These are phyloP conservation scores for Eumacrocentrus americanus DNA, from an alignment of 2,888 invertebrate species.

Conservation along the genomic window DNA sequence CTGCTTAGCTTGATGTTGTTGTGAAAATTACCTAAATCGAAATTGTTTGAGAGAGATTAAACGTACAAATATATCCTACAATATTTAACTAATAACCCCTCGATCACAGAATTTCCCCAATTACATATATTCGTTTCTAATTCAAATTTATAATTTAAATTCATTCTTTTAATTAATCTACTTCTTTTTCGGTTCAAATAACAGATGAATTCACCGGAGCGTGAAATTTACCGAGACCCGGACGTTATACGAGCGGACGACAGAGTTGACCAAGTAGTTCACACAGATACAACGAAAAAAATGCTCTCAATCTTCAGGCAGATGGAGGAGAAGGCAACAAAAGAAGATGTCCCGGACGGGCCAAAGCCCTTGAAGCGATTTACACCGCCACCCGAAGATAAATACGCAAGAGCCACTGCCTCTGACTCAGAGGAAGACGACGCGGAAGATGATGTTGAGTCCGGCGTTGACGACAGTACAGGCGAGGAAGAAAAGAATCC, in stretches of 20 bases:
- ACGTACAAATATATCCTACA: no score
- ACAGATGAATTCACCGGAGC: slow-evolving; percentile 73
- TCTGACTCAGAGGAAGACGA: slow-evolving; percentile 63
- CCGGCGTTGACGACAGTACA: slow-evolving; percentile 61
- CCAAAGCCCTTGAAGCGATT: slow-evolving; percentile 87
- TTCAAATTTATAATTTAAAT: no score
- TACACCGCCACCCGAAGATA: slow-evolving; percentile 84
- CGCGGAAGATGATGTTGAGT: slow-evolving; percentile 66
- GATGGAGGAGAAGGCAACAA: slow-evolving; percentile 75
- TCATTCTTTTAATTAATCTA: no score
- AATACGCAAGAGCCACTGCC: slow-evolving; percentile 63
- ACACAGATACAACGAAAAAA: slow-evolving; percentile 74
- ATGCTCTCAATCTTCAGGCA: slow-evolving; percentile 90
- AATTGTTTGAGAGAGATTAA: no score
- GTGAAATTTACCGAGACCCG: slow-evolving; percentile 76
- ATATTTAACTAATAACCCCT: no score
- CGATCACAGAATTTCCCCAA: no score
- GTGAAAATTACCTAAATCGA: no score
- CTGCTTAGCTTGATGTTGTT: no score
- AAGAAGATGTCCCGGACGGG: slow-evolving; percentile 66
- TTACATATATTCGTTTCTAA: no score
- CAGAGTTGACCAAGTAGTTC: slow-evolving; percentile 61
- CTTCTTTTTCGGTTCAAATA: no score
- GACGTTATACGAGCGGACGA: slow-evolving; percentile 72
- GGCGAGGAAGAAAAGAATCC: slow-evolving; percentile 56